Base-by-base conservation (phyloP, 1,140 invertebrate species). In the Rhyzopertha dominica region DNA sequence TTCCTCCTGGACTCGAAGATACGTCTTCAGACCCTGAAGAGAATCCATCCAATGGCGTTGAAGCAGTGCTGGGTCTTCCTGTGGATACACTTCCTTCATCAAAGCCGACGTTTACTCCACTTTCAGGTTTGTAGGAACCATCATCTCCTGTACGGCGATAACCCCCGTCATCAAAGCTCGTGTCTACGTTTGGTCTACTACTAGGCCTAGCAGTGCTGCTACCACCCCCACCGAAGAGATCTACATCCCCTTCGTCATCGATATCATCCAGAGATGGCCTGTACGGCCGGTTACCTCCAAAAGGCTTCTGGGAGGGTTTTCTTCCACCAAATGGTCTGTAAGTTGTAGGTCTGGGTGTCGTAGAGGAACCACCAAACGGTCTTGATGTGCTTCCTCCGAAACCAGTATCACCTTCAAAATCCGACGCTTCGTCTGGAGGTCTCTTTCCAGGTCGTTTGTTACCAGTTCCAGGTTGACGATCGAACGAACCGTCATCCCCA, bases 121-220 rank as follows among this genome's bases (percentile, higher is more conserved):
- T 43, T 24, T 45, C 46, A 23, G 55, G 43, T 53, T 44, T 47
- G 10, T 55, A 57, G 3, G 56, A 43, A 23, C 58, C 55, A 51
- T 54, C 42, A 39, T 57, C 54, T 2, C 29, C 37, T 19, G n/a
- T n/a, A n/a, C n/a, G n/a, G n/a, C 18, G 19, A 22, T 25, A 25
- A 14, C 23, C 25, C n/a, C 25, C 37, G 10, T 24, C 35, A 7
- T 8, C 35, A 25, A 5, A 17, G 20, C 36, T 26, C n/a, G 25
- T 17, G 23, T 40, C 19, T 16, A 17, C 29, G 17, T 4, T 26
- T 26, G 7, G n/a, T 26, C 24, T 7, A 8, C 24, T 26, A 8
- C n/a, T 26, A 7, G 32, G 16, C 22, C 32, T 7, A 42, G 4
- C 5, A 12, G 26, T 5, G 14, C 37, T 26, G n/a, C 25, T 26